These are phyloP conservation scores for Plectropomus leopardus DNA, from an alignment of 2,113 vertebrate genomes.

Conservation along the genomic window DNA sequence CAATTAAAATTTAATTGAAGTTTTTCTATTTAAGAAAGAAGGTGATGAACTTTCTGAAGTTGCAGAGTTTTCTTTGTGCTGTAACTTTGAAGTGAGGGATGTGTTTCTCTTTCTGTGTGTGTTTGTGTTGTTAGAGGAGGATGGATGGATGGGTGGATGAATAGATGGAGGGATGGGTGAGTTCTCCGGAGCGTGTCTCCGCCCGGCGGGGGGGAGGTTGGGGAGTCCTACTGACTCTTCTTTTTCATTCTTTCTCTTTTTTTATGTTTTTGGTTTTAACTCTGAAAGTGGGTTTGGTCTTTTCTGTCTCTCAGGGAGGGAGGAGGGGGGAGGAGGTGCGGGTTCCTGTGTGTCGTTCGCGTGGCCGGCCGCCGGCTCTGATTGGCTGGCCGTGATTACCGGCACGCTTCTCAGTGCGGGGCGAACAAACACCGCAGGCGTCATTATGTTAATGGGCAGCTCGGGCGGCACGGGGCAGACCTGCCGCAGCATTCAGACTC, in stretches of 20 bases:
- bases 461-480: slow-evolving; percentile 95
- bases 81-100: neutral
- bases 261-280: slow-evolving; percentile 78
- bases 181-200: slow-evolving; percentile 65
- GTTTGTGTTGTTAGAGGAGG: neutral
- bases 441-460: slow-evolving; percentile 91
- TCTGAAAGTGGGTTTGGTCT: slow-evolving; percentile 73
- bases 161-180: neutral
- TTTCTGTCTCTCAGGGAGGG: slow-evolving; percentile 20
- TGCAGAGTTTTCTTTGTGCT: neutral
- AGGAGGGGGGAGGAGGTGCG: too few relatives aligned
- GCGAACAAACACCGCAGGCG: slow-evolving; percentile 84
- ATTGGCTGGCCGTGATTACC: slow-evolving; percentile 92
- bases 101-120: neutral
- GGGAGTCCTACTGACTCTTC: slow-evolving; percentile 65
- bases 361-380: slow-evolving; percentile 74
- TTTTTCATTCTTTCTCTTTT: slow-evolving; percentile 64
- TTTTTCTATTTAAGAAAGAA: too few relatives aligned
- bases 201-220: slow-evolving; percentile 42
- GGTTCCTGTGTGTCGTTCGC: slow-evolving; percentile 68
- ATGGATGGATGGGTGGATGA: neutral
- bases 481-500: slow-evolving; percentile 83
- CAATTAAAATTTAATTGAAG: too few relatives aligned
- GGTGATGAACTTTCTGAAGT: too few relatives aligned
- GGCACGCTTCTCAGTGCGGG: slow-evolving; percentile 92